phyloP scores from a whole-genome alignment of 2,797 vertebrate species.

The Sebastes oblongus region DNA sequence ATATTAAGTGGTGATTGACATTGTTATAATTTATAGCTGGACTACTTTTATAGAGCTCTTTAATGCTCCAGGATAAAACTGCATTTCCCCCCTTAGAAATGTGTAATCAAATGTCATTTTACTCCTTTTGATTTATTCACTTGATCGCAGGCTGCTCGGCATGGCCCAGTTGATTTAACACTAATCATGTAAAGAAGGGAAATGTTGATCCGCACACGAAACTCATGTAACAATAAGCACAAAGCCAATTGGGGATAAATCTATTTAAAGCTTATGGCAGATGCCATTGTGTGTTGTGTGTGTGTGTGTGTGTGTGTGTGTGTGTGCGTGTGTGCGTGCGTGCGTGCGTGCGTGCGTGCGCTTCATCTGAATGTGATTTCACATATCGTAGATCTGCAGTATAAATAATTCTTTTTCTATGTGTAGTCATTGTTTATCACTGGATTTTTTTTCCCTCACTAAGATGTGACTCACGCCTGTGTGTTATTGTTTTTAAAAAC shows the following conservation, averaged over 20 bases:
- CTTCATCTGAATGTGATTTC: constrained; percentile 48
- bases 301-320: too few relatives aligned
- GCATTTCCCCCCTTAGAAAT: constrained; percentile 8
- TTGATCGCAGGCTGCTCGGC: constrained; percentile 7
- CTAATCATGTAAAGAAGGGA: constrained; percentile 58
- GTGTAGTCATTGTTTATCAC: constrained; percentile 74
- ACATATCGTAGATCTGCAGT: constrained; percentile 30
- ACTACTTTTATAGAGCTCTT: constrained; percentile 73
- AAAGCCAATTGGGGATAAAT: constrained; percentile 50
- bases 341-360: not conserved
- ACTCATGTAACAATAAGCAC: constrained; percentile 58
- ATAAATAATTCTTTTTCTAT: constrained; percentile 48
- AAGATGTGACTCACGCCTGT: constrained; percentile 54
- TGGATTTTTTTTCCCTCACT: constrained; percentile 63
- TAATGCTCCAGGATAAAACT: constrained; percentile 35
- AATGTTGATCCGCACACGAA: constrained; percentile 25
- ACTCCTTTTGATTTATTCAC: constrained; percentile 25
- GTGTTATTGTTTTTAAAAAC: constrained; percentile 60
- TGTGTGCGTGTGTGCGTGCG: too few relatives aligned
- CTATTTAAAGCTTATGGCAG: constrained; percentile 38
- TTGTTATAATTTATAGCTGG: constrained; percentile 40
- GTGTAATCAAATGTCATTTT: constrained; percentile 41
- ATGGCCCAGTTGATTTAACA: constrained; percentile 40
- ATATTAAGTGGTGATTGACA: constrained; percentile 95
- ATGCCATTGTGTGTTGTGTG: not conserved